Base-by-base conservation (phyloP, 2,888 invertebrate genomes). In the Drosophila sordidula region DNA sequence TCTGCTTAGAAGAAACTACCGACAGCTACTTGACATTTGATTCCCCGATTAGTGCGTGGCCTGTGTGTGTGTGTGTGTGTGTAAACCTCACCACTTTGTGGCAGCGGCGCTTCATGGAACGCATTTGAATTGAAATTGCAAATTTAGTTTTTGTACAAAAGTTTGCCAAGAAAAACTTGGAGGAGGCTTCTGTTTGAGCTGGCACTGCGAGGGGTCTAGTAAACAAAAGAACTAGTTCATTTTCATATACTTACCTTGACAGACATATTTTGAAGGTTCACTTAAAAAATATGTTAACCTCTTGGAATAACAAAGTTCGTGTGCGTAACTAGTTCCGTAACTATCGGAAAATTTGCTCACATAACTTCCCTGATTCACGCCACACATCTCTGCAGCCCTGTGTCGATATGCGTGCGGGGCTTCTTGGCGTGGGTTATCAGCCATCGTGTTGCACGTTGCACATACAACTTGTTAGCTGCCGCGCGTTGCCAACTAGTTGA, bases 1-100 rank as follows among this genome's bases (percentile, higher is more conserved):
- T 76, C 70, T 73, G 54, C 66, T 68, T 67, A 78, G 58, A 61
- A 70, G 57, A 65, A 80, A 61, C 74, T 50, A 64, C 38, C 54
- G 51, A 62, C 74, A 62, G 70, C 73, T 55, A 82, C 78, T 75
- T 80, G 85, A 82, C 87, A 76, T 75, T 73, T 89, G 89, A 89
- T 89, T 81, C 70, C 51, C 67, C 83, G 86, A 82, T 87, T 87
- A 88, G 83, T 78, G 69, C 63, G 6, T 49, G 16, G 69, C 63
- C 4, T 49, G 16, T 44, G 34, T 63, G 49, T 3, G 32, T 52
- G 51, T 39, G 51, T 56, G 41, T 52, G 47, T 39, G 51, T 26
- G 39, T 57, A 26, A 56, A 49, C 18, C 4, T 18, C n/a, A 18
- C 29, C n/a, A 50, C 26, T 39, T 57, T 62, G 55, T 34, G 70